Conservation (phyloP, 2,113 vertebrate genomes). For the Martes martes region DNA sequence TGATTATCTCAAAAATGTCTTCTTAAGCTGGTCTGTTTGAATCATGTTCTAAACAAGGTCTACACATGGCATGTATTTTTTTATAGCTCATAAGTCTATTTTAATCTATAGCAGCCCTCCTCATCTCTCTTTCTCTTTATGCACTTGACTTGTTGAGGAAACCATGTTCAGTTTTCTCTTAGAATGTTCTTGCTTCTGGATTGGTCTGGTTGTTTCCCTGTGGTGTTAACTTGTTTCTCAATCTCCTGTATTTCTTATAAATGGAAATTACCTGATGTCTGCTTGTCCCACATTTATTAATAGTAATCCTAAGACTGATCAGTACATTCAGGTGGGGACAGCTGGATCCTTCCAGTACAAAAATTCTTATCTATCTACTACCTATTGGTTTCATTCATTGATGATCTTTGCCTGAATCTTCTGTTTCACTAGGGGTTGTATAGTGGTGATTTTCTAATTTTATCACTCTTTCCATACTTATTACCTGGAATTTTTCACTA, state of each 20-base stretch:
- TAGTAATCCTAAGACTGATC: not conserved
- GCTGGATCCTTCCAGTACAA: not conserved
- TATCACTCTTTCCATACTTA: not conserved
- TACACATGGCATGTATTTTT: not conserved
- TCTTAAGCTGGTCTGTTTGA: conserved; percentile 17
- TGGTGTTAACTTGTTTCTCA: not conserved
- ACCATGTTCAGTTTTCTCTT: not conserved
- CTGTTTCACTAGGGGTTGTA: not conserved
- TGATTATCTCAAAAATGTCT: not conserved
- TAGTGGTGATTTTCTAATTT: not conserved
- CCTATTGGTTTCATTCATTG: not conserved
- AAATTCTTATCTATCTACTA: not conserved
- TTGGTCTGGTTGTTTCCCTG: not conserved
- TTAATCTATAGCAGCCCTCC: not conserved
- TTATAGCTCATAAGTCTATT: not conserved
- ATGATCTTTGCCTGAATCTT: not conserved
- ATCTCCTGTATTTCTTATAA: not conserved
- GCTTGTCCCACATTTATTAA: not conserved
- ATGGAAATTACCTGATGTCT: not conserved
- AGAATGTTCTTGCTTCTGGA: not conserved
- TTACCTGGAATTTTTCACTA: not conserved
- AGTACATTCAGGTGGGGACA: not conserved
- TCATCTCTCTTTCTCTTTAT: not conserved
- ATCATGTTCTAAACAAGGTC: conserved; percentile 4
- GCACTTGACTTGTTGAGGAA: not conserved